Percentiles rank a stretch among this genome's conserved stretches.
phyloP scores from a whole-genome alignment of 2,888 invertebrate species.

The Nemapogon koenigi region DNA sequence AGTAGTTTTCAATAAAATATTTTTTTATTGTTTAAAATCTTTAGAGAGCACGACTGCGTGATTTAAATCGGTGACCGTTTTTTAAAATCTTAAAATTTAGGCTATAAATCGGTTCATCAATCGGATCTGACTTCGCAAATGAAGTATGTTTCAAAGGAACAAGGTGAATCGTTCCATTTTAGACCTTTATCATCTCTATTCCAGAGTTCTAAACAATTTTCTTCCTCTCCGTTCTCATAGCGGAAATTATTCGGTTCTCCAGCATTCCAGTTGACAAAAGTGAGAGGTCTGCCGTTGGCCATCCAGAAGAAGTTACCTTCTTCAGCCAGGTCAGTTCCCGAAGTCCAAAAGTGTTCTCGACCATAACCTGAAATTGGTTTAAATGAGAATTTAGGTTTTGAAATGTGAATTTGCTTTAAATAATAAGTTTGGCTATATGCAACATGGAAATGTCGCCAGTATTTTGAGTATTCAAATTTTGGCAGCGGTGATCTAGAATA shows the following conservation, averaged over 20 bases:
- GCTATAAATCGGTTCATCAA: slow-evolving; percentile 25
- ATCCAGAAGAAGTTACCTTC: slow-evolving; percentile 94
- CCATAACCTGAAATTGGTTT: slow-evolving; percentile 78
- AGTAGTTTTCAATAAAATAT: no score
- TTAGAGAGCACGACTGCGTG: no score
- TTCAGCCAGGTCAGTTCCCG: slow-evolving; percentile 89
- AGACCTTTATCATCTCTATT: slow-evolving; percentile 90
- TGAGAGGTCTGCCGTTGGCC: slow-evolving; percentile 87
- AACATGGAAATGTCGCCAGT: no score
- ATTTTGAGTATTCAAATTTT: no score
- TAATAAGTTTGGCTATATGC: no score
- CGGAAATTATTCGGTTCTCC: slow-evolving; percentile 94
- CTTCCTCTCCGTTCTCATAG: slow-evolving; percentile 92
- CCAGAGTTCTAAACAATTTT: slow-evolving; percentile 91
- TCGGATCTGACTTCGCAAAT: slow-evolving; percentile 82
- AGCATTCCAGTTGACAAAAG: slow-evolving; percentile 93
- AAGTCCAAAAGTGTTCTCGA: slow-evolving; percentile 93
- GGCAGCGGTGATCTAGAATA: no score
- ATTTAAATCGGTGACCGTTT: not conserved
- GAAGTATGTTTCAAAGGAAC: slow-evolving; percentile 92
- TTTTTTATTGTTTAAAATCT: not conserved
- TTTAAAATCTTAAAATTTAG: not conserved
- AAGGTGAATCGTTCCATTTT: slow-evolving; percentile 94
- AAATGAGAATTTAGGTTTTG: no score
- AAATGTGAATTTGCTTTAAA: no score